Evolutionary conservation across 1,140 invertebrate species (phyloP).

Genomic region (Penaeus japonicus): DNA sequence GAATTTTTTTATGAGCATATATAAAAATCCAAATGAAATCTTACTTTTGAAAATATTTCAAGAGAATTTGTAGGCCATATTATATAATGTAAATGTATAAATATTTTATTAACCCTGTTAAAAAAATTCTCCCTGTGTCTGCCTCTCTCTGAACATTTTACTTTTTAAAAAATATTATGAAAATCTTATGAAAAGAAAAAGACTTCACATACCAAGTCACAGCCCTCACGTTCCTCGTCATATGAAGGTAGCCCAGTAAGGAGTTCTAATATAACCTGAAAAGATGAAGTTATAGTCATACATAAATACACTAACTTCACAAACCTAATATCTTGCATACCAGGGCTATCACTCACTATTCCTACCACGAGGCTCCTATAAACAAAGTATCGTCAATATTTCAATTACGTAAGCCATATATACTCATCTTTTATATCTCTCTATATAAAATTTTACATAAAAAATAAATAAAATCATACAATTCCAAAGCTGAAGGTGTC

Average conservation of each 20-base stretch:
- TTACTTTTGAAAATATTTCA: no score
- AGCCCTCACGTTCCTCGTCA: conserved; percentile 67
- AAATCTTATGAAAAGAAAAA: neutral
- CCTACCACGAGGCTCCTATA: neutral
- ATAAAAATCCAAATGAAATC: no score
- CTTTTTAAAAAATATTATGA: no score
- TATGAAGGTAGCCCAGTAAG: conserved; percentile 73
- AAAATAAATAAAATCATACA: conserved; percentile 63
- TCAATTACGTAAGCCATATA: neutral
- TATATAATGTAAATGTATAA: no score
- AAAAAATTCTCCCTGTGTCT: no score
- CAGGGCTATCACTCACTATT: no score
- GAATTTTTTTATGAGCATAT: no score
- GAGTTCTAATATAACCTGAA: conserved; percentile 71
- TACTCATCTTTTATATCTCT: neutral
- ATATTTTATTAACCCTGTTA: no score
- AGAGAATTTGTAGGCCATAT: no score
- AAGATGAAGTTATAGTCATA: neutral
- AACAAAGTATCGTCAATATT: neutral
- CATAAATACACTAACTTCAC: neutral
- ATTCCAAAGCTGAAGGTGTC: conserved; percentile 83
- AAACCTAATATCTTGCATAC: no score
- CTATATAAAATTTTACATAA: neutral
- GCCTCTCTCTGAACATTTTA: no score
- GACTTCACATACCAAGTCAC: conserved; percentile 66